Evolutionary conservation across 2,888 invertebrate species (phyloP).

Genomic region (Diaprepes abbreviatus): DNA sequence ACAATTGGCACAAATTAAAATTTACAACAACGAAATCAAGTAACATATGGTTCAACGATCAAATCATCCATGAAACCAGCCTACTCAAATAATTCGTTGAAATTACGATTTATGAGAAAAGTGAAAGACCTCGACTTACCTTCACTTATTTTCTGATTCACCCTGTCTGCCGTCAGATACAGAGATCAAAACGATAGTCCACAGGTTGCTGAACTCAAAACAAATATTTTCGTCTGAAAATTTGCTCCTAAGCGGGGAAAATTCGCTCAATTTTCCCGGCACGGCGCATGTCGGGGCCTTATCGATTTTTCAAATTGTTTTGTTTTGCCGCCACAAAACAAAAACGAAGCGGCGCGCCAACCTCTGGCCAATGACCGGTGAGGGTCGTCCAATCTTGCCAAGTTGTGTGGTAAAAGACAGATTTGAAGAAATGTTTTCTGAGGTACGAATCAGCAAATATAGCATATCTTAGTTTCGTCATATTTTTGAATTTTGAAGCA

Average conservation of each 20-base stretch:
- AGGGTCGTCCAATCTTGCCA: constrained; percentile 17
- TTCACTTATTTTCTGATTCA: background rate
- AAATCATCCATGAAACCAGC: background rate
- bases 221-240: constrained; percentile 24
- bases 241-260: constrained; percentile 18
- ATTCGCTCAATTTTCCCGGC: constrained; percentile 15
- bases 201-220: constrained; percentile 46
- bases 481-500: no score
- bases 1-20: background rate
- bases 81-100: constrained; percentile 2
- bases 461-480: no score
- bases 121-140: constrained; percentile 8
- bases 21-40: background rate
- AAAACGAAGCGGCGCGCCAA: constrained; percentile 50
- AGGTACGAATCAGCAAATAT: no score
- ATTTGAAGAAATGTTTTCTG: background rate
- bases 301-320: constrained; percentile 60
- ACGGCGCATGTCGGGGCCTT: constrained; percentile 58
- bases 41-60: constrained; percentile 1
- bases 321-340: constrained; percentile 62
- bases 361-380: constrained; percentile 42
- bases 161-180: constrained; percentile 14
- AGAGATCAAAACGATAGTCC: constrained; percentile 24
- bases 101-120: constrained; percentile 18
- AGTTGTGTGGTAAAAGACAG: background rate